phyloP scores from a whole-genome alignment of 2,113 vertebrate genomes.

The Dromas ardeola region DNA sequence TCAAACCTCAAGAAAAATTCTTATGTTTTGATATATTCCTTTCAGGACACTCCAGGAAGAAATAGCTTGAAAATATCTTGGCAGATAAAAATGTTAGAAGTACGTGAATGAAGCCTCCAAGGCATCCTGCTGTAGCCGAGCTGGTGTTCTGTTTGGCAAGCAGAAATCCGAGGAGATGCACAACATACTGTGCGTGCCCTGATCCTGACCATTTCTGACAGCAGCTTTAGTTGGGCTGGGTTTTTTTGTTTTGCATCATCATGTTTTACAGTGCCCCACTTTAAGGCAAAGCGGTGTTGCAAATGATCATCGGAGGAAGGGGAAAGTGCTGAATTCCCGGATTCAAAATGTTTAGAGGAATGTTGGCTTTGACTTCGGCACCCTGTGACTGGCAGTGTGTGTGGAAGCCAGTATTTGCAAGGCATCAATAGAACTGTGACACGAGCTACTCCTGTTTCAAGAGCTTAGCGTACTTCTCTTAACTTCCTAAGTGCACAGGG shows the following conservation, averaged over 20 bases:
- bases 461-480: not conserved
- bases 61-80: not conserved
- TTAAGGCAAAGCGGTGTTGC: not conserved
- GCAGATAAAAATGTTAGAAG: not conserved
- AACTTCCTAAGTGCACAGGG: not conserved
- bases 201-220: not conserved
- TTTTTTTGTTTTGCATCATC: not conserved
- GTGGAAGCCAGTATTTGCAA: not conserved
- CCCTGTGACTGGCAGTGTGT: fast-evolving
- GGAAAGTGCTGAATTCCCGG: fast-evolving
- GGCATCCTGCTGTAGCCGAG: not conserved
- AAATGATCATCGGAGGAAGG: not conserved
- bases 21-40: not conserved
- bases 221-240: not conserved
- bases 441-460: not conserved
- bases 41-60: not conserved
- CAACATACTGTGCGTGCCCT: not conserved
- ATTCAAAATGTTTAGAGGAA: not conserved
- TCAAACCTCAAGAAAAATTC: not conserved
- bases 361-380: not conserved
- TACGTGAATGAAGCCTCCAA: not conserved
- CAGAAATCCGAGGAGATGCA: not conserved
- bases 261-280: not conserved
- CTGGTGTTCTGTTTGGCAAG: not conserved
- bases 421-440: fast-evolving